Evolutionary conservation across 2,888 invertebrate species (phyloP).

Genomic region (Theretra japonica): DNA sequence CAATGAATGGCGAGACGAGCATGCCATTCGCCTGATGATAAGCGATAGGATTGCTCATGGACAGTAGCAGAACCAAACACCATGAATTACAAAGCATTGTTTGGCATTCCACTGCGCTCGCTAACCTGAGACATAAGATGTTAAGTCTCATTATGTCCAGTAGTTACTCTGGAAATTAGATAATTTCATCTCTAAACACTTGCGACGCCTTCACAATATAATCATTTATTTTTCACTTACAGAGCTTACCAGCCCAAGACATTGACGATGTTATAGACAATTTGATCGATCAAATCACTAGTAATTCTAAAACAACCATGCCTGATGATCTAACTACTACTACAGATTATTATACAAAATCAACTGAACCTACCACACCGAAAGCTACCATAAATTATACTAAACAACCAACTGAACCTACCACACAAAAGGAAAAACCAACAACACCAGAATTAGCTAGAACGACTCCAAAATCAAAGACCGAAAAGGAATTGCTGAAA

Average conservation of each 20-base stretch:
- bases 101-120: too few species aligned
- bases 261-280: conserved; percentile 1
- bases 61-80: too few species aligned
- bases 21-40: too few species aligned
- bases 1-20: too few species aligned
- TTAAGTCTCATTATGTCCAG: too few species aligned
- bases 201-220: too few species aligned
- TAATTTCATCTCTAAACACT: too few species aligned
- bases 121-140: too few species aligned
- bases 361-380: not conserved
- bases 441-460: not conserved
- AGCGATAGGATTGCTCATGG: too few species aligned
- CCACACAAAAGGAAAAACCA: not conserved
- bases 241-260: not conserved
- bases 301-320: not conserved
- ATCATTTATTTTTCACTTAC: too few species aligned
- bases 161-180: too few species aligned
- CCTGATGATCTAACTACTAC: not conserved
- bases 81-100: too few species aligned
- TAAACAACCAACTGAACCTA: not conserved
- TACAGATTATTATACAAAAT: not conserved
- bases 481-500: not conserved
- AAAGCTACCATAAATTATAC: not conserved
- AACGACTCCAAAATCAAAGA: not conserved
- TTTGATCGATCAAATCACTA: not conserved